Percentiles rank a stretch among this genome's conserved stretches.
Conservation (phyloP, 2,113 vertebrate species). For the Lagenorhynchus albirostris region DNA sequence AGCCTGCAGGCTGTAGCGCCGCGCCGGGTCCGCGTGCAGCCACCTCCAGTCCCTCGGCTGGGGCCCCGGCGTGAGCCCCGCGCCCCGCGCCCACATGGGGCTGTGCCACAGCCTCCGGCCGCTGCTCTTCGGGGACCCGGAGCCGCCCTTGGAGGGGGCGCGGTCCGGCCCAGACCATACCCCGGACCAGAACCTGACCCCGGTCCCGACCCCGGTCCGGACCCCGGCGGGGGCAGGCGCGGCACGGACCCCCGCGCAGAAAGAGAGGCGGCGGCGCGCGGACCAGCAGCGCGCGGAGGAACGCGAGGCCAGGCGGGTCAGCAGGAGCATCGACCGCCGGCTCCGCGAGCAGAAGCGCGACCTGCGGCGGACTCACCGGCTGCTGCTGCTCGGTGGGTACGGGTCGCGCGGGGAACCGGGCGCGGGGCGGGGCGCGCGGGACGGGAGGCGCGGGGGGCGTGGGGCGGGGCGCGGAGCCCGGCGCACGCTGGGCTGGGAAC, state of each 20-base stretch:
- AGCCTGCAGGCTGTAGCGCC: conserved; percentile 77
- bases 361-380: conserved; percentile 94
- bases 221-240: conserved; percentile 49
- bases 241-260: conserved; percentile 58
- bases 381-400: conserved; percentile 94
- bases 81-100: conserved; percentile 85
- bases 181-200: conserved; percentile 79
- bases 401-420: background rate
- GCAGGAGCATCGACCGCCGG: conserved; percentile 91
- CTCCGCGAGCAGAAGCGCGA: conserved; percentile 94
- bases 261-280: conserved; percentile 80
- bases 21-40: conserved; percentile 69
- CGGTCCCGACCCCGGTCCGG: conserved; percentile 78
- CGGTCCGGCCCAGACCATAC: conserved; percentile 75
- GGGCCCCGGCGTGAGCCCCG: background rate
- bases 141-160: conserved; percentile 78
- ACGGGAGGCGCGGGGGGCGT: background rate
- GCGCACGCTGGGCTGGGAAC: background rate
- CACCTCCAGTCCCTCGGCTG: background rate
- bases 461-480: background rate
- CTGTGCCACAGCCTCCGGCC: conserved; percentile 96
- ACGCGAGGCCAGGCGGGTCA: conserved; percentile 93
- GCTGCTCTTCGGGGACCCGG: conserved; percentile 92
- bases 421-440: no score
- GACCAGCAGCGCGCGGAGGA: conserved; percentile 89